Conservation (phyloP, 2,797 vertebrate species). For the Momotus momota region DNA sequence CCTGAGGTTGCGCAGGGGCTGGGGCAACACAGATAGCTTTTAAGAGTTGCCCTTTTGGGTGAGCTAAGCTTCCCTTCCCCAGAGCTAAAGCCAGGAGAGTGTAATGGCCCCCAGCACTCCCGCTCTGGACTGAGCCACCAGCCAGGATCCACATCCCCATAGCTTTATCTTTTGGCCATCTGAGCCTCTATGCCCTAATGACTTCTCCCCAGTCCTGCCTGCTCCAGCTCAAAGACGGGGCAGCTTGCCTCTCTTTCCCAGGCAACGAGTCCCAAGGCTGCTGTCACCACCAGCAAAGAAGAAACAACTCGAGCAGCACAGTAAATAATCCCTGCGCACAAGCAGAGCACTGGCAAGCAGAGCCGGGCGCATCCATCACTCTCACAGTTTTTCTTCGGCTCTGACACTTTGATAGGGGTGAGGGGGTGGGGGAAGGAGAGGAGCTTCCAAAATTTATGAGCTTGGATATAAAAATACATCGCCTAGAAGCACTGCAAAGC, state of each 20-base stretch:
- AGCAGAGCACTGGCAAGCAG: neutral
- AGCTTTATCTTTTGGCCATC: neutral
- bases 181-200: rapidly evolving
- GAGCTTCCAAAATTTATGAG: slow-evolving; percentile 70
- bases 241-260: neutral
- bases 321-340: slow-evolving; percentile 1
- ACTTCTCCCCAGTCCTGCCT: neutral
- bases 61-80: neutral
- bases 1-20: neutral
- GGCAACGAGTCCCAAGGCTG: rapidly evolving
- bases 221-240: neutral
- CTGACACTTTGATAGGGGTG: slow-evolving; percentile 49
- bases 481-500: slow-evolving; percentile 9
- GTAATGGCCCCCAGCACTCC: neutral
- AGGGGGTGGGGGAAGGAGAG: slow-evolving; percentile 57
- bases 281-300: neutral
- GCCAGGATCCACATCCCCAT: neutral
- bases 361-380: neutral
- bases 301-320: neutral
- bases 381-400: slow-evolving; percentile 4
- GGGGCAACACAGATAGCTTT: neutral
- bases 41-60: neutral
- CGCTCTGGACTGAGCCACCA: neutral
- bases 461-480: slow-evolving; percentile 59
- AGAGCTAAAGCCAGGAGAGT: neutral